Percentiles rank a stretch among this genome's conserved stretches.
These are phyloP conservation scores for Furcula furcula DNA, from an alignment of 2,888 invertebrate species.

Conservation along the genomic window DNA sequence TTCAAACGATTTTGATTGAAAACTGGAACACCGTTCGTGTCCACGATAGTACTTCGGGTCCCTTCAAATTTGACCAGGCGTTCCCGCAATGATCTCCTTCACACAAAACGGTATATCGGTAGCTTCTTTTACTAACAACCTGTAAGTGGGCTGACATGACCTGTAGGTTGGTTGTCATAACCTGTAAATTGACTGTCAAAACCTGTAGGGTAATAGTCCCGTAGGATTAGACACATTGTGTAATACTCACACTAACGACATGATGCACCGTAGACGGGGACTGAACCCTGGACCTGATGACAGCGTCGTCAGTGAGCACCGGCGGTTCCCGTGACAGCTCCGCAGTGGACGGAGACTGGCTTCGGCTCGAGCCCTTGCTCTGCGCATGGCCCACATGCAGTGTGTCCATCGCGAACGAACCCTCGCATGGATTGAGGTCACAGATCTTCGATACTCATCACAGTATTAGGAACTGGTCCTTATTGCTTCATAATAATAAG, in stretches of 20 bases:
- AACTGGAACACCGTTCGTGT: no score
- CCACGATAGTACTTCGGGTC: no score
- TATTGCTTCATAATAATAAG: conserved; percentile 19
- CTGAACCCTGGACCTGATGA: conserved; percentile 73
- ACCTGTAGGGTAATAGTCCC: no score
- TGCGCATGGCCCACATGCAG: conserved; percentile 73
- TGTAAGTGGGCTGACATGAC: no score
- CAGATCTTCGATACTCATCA: conserved; percentile 3
- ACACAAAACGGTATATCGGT: no score
- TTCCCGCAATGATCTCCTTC: no score
- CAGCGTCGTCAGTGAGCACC: conserved; percentile 64
- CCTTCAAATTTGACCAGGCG: no score
- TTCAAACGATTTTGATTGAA: no score
- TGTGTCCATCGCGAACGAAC: conserved; percentile 59
- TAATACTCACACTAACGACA: conserved; percentile 64
- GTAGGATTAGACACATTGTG: no score
- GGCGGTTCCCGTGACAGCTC: conserved; percentile 71
- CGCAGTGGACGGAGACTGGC: conserved; percentile 81
- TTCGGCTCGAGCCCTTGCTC: conserved; percentile 83
- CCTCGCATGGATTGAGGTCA: conserved; percentile 16
- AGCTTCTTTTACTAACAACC: no score
- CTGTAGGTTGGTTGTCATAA: no score
- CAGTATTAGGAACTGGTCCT: conserved; percentile 17
- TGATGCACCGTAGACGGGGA: conserved; percentile 69
- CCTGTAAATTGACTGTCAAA: no score